Percentiles rank a stretch among this genome's conserved stretches.
Conservation (phyloP, 2,888 invertebrate genomes). For the Archips crataeganus region DNA sequence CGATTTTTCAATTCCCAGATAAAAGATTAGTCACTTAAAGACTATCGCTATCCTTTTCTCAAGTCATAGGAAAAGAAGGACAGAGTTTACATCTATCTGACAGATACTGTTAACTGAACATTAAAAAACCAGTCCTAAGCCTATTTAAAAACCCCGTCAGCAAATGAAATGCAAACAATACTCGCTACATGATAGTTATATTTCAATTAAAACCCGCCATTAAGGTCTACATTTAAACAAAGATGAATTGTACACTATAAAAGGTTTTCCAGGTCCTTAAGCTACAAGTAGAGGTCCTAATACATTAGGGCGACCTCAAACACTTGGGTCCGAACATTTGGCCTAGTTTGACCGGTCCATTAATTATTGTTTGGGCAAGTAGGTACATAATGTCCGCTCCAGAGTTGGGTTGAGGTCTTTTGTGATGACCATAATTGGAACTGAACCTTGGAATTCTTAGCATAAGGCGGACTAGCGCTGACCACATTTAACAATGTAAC, state of each 20-base stretch:
- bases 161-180: too few relatives aligned
- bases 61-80: too few relatives aligned
- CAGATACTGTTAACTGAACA: too few relatives aligned
- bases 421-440: background rate
- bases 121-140: too few relatives aligned
- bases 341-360: constrained; percentile 12
- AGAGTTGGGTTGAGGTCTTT: constrained; percentile 2
- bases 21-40: too few relatives aligned
- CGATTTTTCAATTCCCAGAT: too few relatives aligned
- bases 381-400: constrained; percentile 2
- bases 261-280: background rate
- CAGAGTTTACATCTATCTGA: too few relatives aligned
- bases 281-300: background rate
- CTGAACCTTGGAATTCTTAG: background rate
- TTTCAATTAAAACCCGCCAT: background rate
- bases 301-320: constrained; percentile 32
- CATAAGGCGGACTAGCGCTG: too few relatives aligned
- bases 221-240: background rate
- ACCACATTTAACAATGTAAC: too few relatives aligned
- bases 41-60: too few relatives aligned
- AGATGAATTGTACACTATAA: background rate
- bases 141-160: too few relatives aligned
- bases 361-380: constrained; percentile 11
- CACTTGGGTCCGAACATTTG: background rate
- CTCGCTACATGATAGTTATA: background rate